Evolutionary conservation across 2,113 vertebrate genomes (phyloP), one percentile per base, ranked within the genome.

Genomic region (Gopherus evgoodei): DNA sequence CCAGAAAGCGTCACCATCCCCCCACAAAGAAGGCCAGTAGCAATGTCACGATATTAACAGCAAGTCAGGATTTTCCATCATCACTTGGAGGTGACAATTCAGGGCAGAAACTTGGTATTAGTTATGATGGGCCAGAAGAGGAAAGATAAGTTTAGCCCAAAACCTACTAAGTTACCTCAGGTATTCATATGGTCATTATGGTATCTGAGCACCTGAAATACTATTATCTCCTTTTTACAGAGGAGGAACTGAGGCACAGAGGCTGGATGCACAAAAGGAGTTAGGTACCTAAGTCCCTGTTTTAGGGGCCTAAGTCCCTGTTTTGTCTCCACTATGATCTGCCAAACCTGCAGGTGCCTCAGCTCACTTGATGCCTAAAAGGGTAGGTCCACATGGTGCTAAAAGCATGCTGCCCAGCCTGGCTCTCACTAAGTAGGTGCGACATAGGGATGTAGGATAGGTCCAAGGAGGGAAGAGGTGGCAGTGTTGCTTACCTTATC

Each of bases 1-100:
- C 0, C 19, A n/a, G 65, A n/a, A 69, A 69, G 35, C 16, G 3
- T 11, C 24, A 56, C 31, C 3, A 0, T 83, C 57, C 78, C 27
- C 78, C 27, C 44, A 84, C n/a, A 88, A 69, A 84, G 62, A 27
- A 91, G n/a, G 10, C 42, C 12, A 47, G 5, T 52, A 90, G 65
- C 8, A 59, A 47, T 24, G 52, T 50, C 69, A 3, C 21, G n/a
- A 16, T 86, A 8, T 79, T 89, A 85, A 44, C 16, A 94, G 62
- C 4, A 81, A 9, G 83, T 19, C 1, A 90, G 35, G 87, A 62
- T 56, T 87, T 92, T 88, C 8, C 47, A 22, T 80, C 22, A 27
- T 50, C 13, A 56, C 0, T 81, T 5, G 56, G 13, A 29, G 16
- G 11, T 49, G 19, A 38, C 38, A 13, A 38, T 82, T 4, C 17